Base-by-base conservation (phyloP, 2,113 vertebrate genomes). In the Globicephala melas region DNA sequence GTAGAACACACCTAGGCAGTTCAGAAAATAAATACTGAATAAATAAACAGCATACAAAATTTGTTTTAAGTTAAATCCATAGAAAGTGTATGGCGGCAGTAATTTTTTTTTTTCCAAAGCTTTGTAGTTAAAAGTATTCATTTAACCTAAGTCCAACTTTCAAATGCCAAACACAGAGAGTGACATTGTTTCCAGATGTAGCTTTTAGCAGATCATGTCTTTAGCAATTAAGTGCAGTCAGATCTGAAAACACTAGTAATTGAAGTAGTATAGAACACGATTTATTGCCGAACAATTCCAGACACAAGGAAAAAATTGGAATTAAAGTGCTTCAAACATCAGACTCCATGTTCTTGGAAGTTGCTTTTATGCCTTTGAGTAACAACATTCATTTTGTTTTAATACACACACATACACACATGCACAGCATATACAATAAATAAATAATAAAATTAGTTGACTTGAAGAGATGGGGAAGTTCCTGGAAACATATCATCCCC, bases 111-210 rank as follows among this genome's bases (percentile, higher is more conserved):
- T 94, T 15, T 0, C 76, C 86, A 87, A 96, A 97, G 76, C 36
- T 96, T 91, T 96, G 53, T 80, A 79, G 80, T 98, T 96, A 95
- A 87, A 94, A 94, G 26, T 89, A 91, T 95, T 95, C 94, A 84
- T 97, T 98, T 97, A 98, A 97, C 38, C 44, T 92, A 98, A 97
- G 81, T 95, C 63, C 92, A 95, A 88, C 67, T 97, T 98, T 98
- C 90, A 98, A 95, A 87, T 80, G 93, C 80, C 97, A 98, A 98
- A 98, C 96, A 71, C 84, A 97, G 91, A 97, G 97, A 98, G 31
- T 96, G 87, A 96, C 98, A 97, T 98, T 3, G 3, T 97, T 98
- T 98, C 98, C 97, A 98, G 98, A 98, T 98, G 98, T 97, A 98
- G 96, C 65, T 98, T 97, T 98, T 96, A 98, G 85, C 92, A 97